phyloP scores from a whole-genome alignment of 2,797 vertebrate species.

The Lates japonicus region DNA sequence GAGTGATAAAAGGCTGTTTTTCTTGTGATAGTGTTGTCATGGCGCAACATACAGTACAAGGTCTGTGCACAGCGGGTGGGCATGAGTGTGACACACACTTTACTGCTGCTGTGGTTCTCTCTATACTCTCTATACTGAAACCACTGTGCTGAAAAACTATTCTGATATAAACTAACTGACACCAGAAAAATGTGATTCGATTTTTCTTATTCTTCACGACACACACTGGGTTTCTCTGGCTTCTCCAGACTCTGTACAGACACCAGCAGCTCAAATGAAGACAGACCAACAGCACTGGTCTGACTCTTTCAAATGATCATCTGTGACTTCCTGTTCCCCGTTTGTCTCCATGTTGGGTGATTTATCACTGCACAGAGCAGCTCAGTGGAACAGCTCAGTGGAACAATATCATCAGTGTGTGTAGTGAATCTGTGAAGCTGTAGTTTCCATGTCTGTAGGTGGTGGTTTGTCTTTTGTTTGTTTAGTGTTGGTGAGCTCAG shows the following conservation, averaged over 20 bases:
- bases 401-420: not conserved
- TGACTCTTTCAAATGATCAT: not conserved
- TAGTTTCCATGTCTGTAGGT: not conserved
- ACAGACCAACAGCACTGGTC: not conserved
- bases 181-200: not conserved
- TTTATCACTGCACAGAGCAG: not conserved
- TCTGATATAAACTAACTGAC: not conserved
- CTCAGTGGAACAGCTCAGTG: not conserved
- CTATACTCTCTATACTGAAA: no score
- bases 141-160: not conserved
- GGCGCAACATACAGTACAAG: not conserved
- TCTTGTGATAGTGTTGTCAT: slow-evolving; percentile 19
- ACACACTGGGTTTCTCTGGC: not conserved
- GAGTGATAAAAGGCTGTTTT: slow-evolving; percentile 39
- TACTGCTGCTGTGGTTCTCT: not conserved
- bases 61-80: slow-evolving; percentile 3
- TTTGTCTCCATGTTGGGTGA: not conserved
- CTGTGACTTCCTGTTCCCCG: not conserved
- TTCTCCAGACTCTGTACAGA: not conserved
- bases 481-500: not conserved
- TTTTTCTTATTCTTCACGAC: not conserved
- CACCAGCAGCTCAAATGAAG: not conserved
- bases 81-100: not conserved
- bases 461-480: not conserved
- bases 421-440: not conserved